These are phyloP conservation scores for Yponomeuta evonymella DNA, from an alignment of 2,888 invertebrate genomes.

Conservation along the genomic window DNA sequence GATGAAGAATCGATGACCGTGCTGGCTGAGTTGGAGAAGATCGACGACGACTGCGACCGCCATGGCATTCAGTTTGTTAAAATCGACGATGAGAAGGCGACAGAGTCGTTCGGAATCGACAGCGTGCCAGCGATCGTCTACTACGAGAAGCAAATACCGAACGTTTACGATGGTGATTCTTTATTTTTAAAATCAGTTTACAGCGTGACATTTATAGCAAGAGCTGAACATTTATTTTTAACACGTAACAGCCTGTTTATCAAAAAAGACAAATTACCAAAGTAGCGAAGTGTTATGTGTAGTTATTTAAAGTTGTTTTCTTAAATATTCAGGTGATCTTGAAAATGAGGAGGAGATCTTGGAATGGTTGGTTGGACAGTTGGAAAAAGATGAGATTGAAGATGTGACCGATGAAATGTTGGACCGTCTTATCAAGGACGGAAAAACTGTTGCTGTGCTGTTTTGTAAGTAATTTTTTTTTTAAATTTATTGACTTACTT, in stretches of 20 bases:
- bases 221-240: not conserved
- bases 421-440: constrained; percentile 90
- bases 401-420: constrained; percentile 97
- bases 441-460: constrained; percentile 91
- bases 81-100: constrained; percentile 90
- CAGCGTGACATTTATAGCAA: constrained; percentile 3
- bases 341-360: constrained; percentile 92
- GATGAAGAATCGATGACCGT: constrained; percentile 92
- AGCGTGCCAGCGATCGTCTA: constrained; percentile 90
- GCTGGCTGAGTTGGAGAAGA: constrained; percentile 91
- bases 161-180: constrained; percentile 88
- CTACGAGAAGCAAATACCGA: constrained; percentile 95
- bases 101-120: constrained; percentile 91
- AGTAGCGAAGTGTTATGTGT: constrained; percentile 13
- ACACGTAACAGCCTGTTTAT: not conserved
- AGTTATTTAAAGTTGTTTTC: constrained; percentile 18
- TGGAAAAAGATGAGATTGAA: constrained; percentile 95
- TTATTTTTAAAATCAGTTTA: constrained; percentile 19
- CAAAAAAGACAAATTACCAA: not conserved
- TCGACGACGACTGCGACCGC: constrained; percentile 94
- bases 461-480: constrained; percentile 82
- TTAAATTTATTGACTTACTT: too few relatives aligned
- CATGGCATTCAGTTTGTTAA: constrained; percentile 95
- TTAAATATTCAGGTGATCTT: constrained; percentile 78
- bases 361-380: constrained; percentile 90